These are phyloP conservation scores for Athetis lepigone DNA, from an alignment of 2,888 invertebrate genomes.

Conservation along the genomic window DNA sequence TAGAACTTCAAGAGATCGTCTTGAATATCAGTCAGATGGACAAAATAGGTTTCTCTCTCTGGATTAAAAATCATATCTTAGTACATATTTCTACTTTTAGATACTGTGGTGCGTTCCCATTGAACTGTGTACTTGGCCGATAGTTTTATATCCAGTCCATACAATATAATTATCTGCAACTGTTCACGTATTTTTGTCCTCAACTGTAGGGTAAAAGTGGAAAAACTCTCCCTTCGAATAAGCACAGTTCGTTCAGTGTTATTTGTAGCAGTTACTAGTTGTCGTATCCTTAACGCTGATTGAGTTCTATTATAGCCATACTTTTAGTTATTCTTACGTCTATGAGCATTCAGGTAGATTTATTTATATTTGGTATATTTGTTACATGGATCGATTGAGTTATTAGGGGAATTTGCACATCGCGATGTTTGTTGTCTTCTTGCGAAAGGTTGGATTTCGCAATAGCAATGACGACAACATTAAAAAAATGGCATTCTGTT, in stretches of 20 bases:
- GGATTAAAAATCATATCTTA: too few species aligned
- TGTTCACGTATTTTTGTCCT: conserved; percentile 11
- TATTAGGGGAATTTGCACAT: not conserved
- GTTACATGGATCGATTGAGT: not conserved
- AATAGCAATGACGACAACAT: too few species aligned
- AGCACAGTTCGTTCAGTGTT: conserved; percentile 46
- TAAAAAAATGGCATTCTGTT: too few species aligned
- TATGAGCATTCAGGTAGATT: conserved; percentile 45
- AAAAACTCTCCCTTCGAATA: conserved; percentile 55
- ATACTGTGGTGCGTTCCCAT: too few species aligned
- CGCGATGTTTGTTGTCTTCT: too few species aligned
- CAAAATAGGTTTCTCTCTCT: too few species aligned
- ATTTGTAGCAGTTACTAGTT: conserved; percentile 54
- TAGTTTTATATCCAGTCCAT: too few species aligned
- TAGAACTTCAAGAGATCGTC: too few species aligned
- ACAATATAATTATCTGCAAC: not conserved
- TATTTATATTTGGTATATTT: conserved; percentile 24
- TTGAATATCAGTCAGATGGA: too few species aligned
- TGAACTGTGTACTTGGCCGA: too few species aligned
- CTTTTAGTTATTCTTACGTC: conserved; percentile 29
- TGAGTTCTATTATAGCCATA: conserved; percentile 39
- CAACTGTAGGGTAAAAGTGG: conserved; percentile 40
- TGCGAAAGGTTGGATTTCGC: too few species aligned
- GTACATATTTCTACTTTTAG: too few species aligned
- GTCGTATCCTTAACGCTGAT: conserved; percentile 44